phyloP scores from a whole-genome alignment of 2,888 invertebrate species.

The Hoplodrina ambigua region DNA sequence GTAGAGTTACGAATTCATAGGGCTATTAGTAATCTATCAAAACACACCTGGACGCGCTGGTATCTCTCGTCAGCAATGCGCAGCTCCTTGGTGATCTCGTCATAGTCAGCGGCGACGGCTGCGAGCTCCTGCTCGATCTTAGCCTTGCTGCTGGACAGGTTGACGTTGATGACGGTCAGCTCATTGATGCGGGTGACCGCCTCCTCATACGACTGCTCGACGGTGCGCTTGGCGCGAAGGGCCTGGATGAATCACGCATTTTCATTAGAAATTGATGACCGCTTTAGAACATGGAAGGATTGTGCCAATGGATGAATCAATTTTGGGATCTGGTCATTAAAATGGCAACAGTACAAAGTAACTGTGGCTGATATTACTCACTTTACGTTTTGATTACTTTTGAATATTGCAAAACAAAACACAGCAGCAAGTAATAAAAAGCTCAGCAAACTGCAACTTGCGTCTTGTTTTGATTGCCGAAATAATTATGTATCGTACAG shows the following conservation, averaged over 20 bases:
- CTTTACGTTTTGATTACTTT: too few species aligned
- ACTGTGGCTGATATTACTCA: too few species aligned
- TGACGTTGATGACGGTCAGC: conserved; percentile 98
- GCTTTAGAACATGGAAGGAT: neutral
- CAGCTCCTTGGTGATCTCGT: conserved; percentile 99
- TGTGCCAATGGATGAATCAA: conserved; percentile 21
- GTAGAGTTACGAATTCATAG: neutral
- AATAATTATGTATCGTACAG: neutral
- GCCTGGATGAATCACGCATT: conserved; percentile 89
- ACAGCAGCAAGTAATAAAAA: too few species aligned
- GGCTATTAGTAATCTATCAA: neutral
- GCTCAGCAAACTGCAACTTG: too few species aligned
- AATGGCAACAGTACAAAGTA: too few species aligned
- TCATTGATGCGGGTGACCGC: conserved; percentile 97
- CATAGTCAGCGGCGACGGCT: conserved; percentile 98
- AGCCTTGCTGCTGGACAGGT: conserved; percentile 97
- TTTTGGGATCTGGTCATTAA: conserved; percentile 28
- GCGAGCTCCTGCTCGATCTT: conserved; percentile 98
- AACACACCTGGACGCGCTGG: conserved; percentile 95
- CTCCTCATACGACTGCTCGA: conserved; percentile 97
- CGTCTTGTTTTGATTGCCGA: neutral
- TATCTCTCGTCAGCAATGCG: conserved; percentile 98
- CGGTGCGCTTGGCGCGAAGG: conserved; percentile 96
- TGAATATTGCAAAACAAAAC: too few species aligned
- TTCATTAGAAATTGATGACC: conserved; percentile 15